A percentile compares a stretch with the other conserved stretches of the same genome.
These are phyloP conservation scores for Parnassius apollo DNA, from an alignment of 2,888 invertebrate genomes.

Conservation along the genomic window DNA sequence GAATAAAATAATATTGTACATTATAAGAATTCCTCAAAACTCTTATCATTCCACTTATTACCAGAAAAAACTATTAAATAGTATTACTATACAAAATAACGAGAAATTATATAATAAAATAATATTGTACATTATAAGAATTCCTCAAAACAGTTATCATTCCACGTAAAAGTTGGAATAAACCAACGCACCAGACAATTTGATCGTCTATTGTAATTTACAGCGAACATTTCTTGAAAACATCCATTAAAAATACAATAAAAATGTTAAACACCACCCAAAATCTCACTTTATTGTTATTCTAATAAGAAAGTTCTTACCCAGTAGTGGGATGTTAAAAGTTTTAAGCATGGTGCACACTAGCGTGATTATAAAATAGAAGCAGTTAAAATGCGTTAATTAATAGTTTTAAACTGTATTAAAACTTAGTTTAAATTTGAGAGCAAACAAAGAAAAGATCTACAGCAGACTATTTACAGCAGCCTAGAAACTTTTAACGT, in stretches of 20 bases:
- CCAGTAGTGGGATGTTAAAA: conserved; percentile 12
- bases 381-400: no score
- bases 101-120: no score
- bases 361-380: not conserved
- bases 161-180: not conserved
- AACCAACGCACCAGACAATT: conserved; percentile 8
- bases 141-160: conserved; percentile 8
- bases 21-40: no score
- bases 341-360: conserved; percentile 8
- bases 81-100: no score
- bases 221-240: conserved; percentile 14
- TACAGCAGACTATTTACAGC: no score
- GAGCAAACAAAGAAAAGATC: no score
- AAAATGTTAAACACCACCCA: conserved; percentile 24
- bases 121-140: no score
- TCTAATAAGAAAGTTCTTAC: conserved; percentile 21
- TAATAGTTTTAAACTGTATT: no score
- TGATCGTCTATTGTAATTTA: conserved; percentile 21
- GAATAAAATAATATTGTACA: no score
- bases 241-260: conserved; percentile 24
- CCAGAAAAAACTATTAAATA: no score
- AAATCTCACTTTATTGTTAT: conserved; percentile 23
- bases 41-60: conserved; percentile 1
- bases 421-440: no score
- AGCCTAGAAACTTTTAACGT: no score